Base-by-base conservation (phyloP, 2,797 vertebrate species). In the Urocyon cinereoargenteus region DNA sequence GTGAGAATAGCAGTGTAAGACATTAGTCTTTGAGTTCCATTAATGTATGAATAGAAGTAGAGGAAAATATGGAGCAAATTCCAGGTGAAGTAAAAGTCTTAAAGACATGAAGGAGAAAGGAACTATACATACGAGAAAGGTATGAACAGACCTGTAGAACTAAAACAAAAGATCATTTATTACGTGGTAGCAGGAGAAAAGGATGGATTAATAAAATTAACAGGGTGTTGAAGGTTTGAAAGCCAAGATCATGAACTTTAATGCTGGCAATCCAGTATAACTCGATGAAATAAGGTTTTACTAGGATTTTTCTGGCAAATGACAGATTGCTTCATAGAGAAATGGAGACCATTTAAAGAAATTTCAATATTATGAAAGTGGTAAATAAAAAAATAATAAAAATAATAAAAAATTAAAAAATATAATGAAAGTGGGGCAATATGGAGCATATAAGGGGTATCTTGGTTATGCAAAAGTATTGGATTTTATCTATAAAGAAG, bases 401-500 rank as follows among this genome's bases (percentile, higher is more conserved):
- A 45, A 40, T 4, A 6, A 40, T 6, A 40, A 40, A 40, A 6
- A 40, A 40, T 40, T 6, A 40, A 40, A 40, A 40, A n/a, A 14
- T 81, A 94, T 72, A 87, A 75, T 79, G 19, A 75, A 92, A 81
- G 6, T 31, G 36, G 81, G 16, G 2, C 45, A 77, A 59, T 51
- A 45, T 34, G 31, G 34, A 87, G 2, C 31, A 62, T 21, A 51
- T 72, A 59, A 62, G 0, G 8, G 2, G 21, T 9, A 26, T 94
- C 21, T 31, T 86, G 36, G 4, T 49, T 77, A 68, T 28, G 19
- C 19, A 53, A 26, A 61, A 4, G 62, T 82, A 70, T 16, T 92
- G 61, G 11, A 82, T 86, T 92, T 88, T 89, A 89, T 86, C 6
- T 28, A 62, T 8, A 86, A 90, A 79, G 16, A 57, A 91, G 86